These are phyloP conservation scores for Microplitis manilae DNA, from an alignment of 2,888 invertebrate species.

Conservation along the genomic window DNA sequence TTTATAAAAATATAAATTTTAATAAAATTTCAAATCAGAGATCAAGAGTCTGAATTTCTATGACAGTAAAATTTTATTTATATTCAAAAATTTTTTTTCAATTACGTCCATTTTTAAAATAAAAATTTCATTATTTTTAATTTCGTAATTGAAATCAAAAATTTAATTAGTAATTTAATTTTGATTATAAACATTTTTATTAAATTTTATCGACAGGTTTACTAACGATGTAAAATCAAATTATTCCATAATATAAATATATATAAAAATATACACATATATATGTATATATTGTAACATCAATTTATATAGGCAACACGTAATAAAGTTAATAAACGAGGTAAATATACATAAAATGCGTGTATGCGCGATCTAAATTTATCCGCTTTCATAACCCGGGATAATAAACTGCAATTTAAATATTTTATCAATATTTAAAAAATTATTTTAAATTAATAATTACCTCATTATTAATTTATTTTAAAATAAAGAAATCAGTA, in stretches of 20 bases:
- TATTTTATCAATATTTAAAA: too few relatives aligned
- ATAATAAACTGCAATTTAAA: not conserved
- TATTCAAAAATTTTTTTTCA: too few relatives aligned
- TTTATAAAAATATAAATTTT: too few relatives aligned
- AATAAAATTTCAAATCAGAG: too few relatives aligned
- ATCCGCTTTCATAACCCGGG: not conserved
- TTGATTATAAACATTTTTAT: not conserved
- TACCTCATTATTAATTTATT: too few relatives aligned
- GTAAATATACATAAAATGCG: not conserved
- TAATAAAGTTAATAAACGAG: slow-evolving; percentile 6
- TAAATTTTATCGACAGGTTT: not conserved
- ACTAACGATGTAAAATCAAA: not conserved
- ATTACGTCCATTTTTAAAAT: too few relatives aligned
- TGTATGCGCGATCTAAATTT: not conserved
- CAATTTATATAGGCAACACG: not conserved
- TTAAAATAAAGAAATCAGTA: too few relatives aligned
- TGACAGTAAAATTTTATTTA: too few relatives aligned
- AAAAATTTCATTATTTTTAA: too few relatives aligned
- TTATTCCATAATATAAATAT: not conserved
- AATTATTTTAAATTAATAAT: too few relatives aligned
- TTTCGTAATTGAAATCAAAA: too few relatives aligned
- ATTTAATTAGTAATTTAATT: not conserved
- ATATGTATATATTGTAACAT: not conserved
- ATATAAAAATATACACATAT: not conserved
- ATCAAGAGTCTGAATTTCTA: too few relatives aligned